A percentile compares a stretch with the other conserved stretches of the same genome.
These are phyloP conservation scores for Bombyx huttoni DNA, from an alignment of 2,888 invertebrate genomes.

Conservation along the genomic window DNA sequence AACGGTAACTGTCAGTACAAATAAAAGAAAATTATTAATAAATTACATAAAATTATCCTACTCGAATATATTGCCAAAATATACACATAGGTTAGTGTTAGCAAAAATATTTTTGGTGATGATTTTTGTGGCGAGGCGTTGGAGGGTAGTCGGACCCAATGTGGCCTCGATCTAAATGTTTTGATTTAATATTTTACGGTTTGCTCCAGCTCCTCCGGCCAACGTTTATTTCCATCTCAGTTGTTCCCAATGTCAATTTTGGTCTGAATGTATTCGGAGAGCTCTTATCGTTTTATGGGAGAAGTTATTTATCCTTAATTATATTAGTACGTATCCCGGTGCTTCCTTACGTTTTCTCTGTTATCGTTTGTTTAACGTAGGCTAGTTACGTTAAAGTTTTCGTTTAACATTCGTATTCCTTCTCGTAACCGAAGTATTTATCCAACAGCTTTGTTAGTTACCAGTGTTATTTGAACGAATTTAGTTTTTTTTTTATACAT, in stretches of 20 bases:
- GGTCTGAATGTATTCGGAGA: not conserved
- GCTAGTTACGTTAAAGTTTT: slow-evolving; percentile 40
- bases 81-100: slow-evolving; percentile 13
- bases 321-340: slow-evolving; percentile 28
- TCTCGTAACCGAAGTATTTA: slow-evolving; percentile 36
- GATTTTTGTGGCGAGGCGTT: not conserved
- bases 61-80: slow-evolving; percentile 17
- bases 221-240: not conserved
- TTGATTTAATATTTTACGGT: not conserved
- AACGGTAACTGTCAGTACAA: slow-evolving; percentile 14
- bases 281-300: not conserved
- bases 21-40: slow-evolving; percentile 12
- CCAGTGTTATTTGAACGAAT: slow-evolving; percentile 68
- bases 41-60: slow-evolving; percentile 6
- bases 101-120: slow-evolving; percentile 12
- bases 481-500: slow-evolving; percentile 59
- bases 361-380: slow-evolving; percentile 61
- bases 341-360: slow-evolving; percentile 68
- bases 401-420: slow-evolving; percentile 42
- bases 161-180: not conserved
- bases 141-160: not conserved
- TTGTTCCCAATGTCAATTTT: not conserved
- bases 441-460: slow-evolving; percentile 47
- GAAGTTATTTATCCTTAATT: not conserved
- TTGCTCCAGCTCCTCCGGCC: not conserved